Evolutionary conservation across 2,113 vertebrate species (phyloP), one percentile per base, ranked within the genome.

Genomic region (Notiomystis cincta): DNA sequence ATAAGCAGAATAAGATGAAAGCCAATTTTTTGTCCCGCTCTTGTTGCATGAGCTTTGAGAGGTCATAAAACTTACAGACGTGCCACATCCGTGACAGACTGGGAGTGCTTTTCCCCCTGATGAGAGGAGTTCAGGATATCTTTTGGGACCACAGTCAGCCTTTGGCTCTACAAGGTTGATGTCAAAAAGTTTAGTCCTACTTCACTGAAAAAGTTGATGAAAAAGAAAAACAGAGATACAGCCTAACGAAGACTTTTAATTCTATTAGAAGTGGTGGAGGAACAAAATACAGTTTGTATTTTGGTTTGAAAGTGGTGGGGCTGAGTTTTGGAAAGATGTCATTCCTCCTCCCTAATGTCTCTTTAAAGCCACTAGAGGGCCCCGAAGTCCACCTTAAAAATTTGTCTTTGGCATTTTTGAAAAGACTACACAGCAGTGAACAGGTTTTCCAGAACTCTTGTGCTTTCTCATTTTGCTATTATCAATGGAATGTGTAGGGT

Each of bases 301-400:
- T 77, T 65, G 37, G 1, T 72, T 57, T 2, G 8, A 45, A 71
- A 50, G 13, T 1, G 0, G 4, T 15, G 48, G 38, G 44, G 12
- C 28, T 3, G 28, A 4, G 8, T 30, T 82, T 82, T 53, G 37
- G 47, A 13, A n/a, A 82, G 30, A 15, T 24, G 35, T 11, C 15
- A 12, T 23, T 18, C 33, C 16, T 51, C 20, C 83, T 58, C n/a
- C 28, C 6, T 14, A 18, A 24, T 57, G 44, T 58, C 25, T 11
- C 30, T 30, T 5, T 8, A 9, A 11, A 5, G 23, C 96, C 97
- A 95, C 96, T 95, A 97, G 97, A 97, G 97, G 97, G 96, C 82
- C 58, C 92, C 37, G 9, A 92, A 96, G 62, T 82, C 95, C 96
- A 61, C 13, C 24, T 44, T 38, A 97, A 93, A 23, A 7, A 6